Evolutionary conservation across 92 coral and sea anemone genomes (phyloP).

Genomic region (Actinostola sp.): DNA sequence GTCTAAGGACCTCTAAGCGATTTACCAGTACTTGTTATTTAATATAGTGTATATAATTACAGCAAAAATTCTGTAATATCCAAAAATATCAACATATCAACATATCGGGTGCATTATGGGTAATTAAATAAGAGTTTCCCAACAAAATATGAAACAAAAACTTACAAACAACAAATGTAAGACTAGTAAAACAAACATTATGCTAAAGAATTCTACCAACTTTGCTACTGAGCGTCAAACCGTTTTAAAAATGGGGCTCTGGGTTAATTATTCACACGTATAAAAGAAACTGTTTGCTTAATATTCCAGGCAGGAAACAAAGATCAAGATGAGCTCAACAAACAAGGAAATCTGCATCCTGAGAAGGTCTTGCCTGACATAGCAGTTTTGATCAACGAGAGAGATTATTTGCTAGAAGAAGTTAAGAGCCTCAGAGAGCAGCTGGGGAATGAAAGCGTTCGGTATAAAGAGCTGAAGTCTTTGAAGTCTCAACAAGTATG

Average conservation of each 20-base stretch:
- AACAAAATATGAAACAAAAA: no score
- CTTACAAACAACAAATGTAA: no score
- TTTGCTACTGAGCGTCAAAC: no score
- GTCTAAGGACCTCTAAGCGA: no score
- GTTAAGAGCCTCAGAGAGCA: constrained; percentile 48
- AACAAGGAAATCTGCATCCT: constrained; percentile 5
- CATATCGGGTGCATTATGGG: no score
- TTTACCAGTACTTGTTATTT: no score
- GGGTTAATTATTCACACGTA: not conserved
- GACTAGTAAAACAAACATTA: no score
- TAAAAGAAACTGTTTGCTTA: not conserved
- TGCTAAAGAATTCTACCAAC: no score
- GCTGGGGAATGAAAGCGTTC: constrained; percentile 55
- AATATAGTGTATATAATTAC: no score
- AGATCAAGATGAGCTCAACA: constrained; percentile 4
- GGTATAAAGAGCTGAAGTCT: constrained; percentile 59
- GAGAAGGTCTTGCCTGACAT: not conserved
- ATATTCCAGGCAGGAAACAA: not conserved
- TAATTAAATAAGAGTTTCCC: no score
- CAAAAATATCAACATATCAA: no score
- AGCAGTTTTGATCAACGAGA: constrained; percentile 17
- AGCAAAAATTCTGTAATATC: no score
- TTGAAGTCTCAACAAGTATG: constrained; percentile 73
- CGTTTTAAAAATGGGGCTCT: not conserved
- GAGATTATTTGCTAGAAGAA: constrained; percentile 46